Evolutionary conservation across 2,888 invertebrate species (phyloP).

Genomic region (Halocaridina rubra): DNA sequence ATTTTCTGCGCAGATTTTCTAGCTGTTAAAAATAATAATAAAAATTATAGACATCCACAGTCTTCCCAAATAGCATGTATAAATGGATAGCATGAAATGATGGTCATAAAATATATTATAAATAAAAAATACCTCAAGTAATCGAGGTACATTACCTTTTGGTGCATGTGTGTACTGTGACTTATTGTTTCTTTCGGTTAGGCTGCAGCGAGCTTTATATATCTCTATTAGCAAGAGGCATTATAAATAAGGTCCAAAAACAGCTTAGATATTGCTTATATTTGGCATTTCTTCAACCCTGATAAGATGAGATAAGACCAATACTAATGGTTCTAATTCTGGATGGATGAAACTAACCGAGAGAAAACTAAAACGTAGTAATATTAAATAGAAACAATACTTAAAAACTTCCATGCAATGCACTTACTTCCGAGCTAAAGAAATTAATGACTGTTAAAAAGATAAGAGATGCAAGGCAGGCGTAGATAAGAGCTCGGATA

Average conservation of each 20-base stretch:
- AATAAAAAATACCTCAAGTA: neutral
- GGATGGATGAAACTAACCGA: neutral
- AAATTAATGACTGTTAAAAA: constrained; percentile 65
- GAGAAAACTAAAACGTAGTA: neutral
- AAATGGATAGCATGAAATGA: neutral
- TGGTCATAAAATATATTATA: neutral
- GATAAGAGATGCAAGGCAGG: constrained; percentile 64
- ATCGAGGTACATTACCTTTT: neutral
- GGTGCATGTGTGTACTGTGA: neutral
- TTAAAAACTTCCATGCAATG: too few relatives aligned
- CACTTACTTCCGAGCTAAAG: constrained; percentile 65
- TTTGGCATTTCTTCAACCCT: too few relatives aligned
- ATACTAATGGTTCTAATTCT: neutral
- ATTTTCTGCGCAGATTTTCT: constrained; percentile 38
- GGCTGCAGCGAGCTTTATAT: too few relatives aligned
- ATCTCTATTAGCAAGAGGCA: too few relatives aligned
- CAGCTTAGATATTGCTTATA: too few relatives aligned
- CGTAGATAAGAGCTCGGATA: constrained; percentile 64
- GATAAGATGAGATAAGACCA: too few relatives aligned
- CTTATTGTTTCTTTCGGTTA: neutral
- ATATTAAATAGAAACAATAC: neutral
- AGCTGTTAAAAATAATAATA: neutral
- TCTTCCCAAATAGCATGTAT: neutral
- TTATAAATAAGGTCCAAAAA: too few relatives aligned
- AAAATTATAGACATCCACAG: neutral